phyloP scores from a whole-genome alignment of 2,888 invertebrate genomes.

The Eupithecia inturbata region DNA sequence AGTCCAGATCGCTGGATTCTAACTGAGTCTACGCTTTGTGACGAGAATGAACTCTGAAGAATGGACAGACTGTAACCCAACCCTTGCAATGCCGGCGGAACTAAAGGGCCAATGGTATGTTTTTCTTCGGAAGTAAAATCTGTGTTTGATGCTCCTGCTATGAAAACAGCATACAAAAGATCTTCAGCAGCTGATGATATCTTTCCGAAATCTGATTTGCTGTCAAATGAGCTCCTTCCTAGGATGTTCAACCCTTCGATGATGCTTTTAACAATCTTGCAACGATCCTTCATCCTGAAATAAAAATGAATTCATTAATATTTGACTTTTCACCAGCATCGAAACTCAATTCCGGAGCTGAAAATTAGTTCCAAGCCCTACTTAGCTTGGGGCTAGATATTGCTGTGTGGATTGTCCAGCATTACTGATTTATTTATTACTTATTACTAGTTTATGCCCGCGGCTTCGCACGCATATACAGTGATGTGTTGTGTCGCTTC shows the following conservation, averaged over 20 bases:
- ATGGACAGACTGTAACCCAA: slow-evolving; percentile 12
- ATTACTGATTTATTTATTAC: too few species aligned
- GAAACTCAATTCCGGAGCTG: too few species aligned
- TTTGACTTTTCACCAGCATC: too few species aligned
- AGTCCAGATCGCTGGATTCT: slow-evolving; percentile 23
- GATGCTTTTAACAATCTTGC: neutral
- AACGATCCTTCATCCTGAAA: slow-evolving; percentile 14
- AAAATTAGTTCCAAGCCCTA: too few species aligned
- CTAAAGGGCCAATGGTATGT: slow-evolving; percentile 16
- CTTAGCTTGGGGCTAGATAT: too few species aligned
- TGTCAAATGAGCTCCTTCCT: neutral
- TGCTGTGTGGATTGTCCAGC: too few species aligned
- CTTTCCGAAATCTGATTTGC: slow-evolving; percentile 10
- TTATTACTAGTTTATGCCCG: too few species aligned
- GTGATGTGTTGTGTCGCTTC: too few species aligned
- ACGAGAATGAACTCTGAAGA: slow-evolving; percentile 18
- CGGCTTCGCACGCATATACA: too few species aligned
- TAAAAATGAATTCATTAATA: too few species aligned
- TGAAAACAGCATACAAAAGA: slow-evolving; percentile 18
- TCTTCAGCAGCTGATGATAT: slow-evolving; percentile 19
- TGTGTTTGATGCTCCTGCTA: slow-evolving; percentile 16
- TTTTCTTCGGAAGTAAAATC: slow-evolving; percentile 8
- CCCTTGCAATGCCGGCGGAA: slow-evolving; percentile 19
- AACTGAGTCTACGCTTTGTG: slow-evolving; percentile 17
- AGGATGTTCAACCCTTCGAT: slow-evolving; percentile 6